Evolutionary conservation across 53 echinoderm and acorn worm species (phyloP).

Genomic region (Arbacia lixula): DNA sequence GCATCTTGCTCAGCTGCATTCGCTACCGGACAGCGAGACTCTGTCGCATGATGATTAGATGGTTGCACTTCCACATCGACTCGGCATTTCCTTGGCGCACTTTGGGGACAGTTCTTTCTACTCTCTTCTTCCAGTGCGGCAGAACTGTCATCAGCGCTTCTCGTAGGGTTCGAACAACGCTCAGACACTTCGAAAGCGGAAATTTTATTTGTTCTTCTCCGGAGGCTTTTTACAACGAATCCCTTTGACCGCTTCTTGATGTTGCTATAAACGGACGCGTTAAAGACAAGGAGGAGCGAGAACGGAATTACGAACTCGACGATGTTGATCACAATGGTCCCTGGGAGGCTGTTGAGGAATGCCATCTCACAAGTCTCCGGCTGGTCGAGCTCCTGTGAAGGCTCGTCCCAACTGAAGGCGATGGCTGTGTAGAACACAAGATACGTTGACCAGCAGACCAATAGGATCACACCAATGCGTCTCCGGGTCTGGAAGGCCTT

Average conservation of each 20-base stretch:
- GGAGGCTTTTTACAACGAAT: neutral
- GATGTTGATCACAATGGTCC: slow-evolving; percentile 38
- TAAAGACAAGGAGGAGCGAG: slow-evolving; percentile 52
- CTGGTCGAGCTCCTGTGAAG: slow-evolving; percentile 57
- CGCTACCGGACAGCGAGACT: too few relatives aligned
- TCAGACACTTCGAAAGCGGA: too few relatives aligned
- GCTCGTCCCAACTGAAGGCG: slow-evolving; percentile 50
- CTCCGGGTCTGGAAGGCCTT: neutral
- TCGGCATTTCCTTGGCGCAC: too few relatives aligned
- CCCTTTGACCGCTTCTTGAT: slow-evolving; percentile 57
- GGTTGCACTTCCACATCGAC: too few relatives aligned
- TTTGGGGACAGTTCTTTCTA: too few relatives aligned
- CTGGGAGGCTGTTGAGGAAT: slow-evolving; percentile 29
- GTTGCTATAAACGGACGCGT: slow-evolving; percentile 55
- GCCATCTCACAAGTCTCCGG: slow-evolving; percentile 64
- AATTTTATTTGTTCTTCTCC: too few relatives aligned
- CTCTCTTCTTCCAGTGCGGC: too few relatives aligned
- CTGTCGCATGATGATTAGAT: too few relatives aligned
- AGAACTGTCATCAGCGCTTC: too few relatives aligned
- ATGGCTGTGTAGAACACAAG: slow-evolving; percentile 23
- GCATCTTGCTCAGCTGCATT: neutral
- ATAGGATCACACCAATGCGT: neutral
- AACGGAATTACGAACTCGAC: slow-evolving; percentile 73
- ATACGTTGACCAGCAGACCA: neutral
- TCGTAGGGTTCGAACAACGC: too few relatives aligned